Evolutionary conservation across 2,888 invertebrate genomes (phyloP).

Genomic region (Phortica okadai): DNA sequence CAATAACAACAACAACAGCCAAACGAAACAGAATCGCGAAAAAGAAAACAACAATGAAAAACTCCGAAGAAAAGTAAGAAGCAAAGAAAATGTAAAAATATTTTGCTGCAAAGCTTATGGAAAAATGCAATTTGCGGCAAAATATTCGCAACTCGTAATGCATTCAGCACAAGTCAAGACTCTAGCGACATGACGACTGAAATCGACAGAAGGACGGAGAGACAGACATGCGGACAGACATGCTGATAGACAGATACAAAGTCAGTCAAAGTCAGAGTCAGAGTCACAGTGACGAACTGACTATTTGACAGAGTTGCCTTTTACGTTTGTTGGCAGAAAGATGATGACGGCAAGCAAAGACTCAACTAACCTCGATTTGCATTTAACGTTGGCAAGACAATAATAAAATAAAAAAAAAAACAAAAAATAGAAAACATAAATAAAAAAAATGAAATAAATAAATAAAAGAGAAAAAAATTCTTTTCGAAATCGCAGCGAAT

Average conservation of each 20-base stretch:
- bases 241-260: conserved; percentile 5
- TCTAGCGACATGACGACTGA: background rate
- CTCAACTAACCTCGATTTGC: conserved; percentile 57
- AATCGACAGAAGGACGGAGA: conserved; percentile 4
- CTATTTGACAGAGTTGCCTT: conserved; percentile 50
- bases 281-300: conserved; percentile 14
- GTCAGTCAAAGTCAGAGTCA: background rate
- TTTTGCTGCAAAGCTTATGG: conserved; percentile 31
- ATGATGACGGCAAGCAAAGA: background rate
- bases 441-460: background rate
- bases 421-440: background rate
- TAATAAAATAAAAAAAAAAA: background rate
- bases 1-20: background rate
- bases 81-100: conserved; percentile 18
- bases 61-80: background rate
- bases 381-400: conserved; percentile 43
- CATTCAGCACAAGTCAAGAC: conserved; percentile 37
- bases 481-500: background rate
- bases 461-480: background rate
- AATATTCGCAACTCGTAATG: conserved; percentile 44
- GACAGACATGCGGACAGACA: conserved; percentile 18
- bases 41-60: background rate
- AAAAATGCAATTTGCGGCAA: conserved; percentile 62
- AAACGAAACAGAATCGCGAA: background rate
- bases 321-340: conserved; percentile 44